Percentiles rank a stretch among this genome's conserved stretches.
Conservation (phyloP, 2,888 invertebrate genomes). For the Polymixis flavicincta region DNA sequence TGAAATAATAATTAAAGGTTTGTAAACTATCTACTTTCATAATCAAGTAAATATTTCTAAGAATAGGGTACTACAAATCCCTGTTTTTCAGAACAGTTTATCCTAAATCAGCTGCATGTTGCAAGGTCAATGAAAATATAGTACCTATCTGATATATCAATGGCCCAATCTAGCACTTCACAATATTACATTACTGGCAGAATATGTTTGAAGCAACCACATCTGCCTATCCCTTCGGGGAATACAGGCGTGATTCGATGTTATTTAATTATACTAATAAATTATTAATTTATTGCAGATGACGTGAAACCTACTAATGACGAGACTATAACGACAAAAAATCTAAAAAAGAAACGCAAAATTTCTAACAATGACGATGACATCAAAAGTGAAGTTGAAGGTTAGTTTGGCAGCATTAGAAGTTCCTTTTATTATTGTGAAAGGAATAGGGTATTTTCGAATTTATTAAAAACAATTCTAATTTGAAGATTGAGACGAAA, state of each 20-base stretch:
- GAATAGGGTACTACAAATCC: not conserved
- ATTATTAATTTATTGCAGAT: slow-evolving; percentile 56
- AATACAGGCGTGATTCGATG: not conserved
- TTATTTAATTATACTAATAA: not conserved
- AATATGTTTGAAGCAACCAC: not conserved
- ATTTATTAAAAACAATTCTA: no score
- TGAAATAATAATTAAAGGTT: slow-evolving; percentile 54
- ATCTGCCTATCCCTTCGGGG: not conserved
- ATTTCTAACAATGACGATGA: slow-evolving; percentile 64
- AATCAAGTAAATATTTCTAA: not conserved
- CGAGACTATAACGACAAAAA: slow-evolving; percentile 26
- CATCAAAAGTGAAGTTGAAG: slow-evolving; percentile 38
- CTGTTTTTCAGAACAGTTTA: not conserved
- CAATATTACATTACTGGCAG: not conserved
- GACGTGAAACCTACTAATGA: slow-evolving; percentile 38
- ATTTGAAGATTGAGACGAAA: no score
- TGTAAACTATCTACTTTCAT: not conserved
- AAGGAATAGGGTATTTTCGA: no score
- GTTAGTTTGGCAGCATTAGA: slow-evolving; percentile 8
- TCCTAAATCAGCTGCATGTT: not conserved
- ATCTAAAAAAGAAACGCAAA: slow-evolving; percentile 69
- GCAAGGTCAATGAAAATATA: not conserved
- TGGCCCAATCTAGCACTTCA: not conserved
- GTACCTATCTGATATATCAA: not conserved
- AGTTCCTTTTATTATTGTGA: not conserved